Percentiles rank a stretch among this genome's conserved stretches.
Evolutionary conservation across 2,888 invertebrate genomes (phyloP).

Genomic region (Plutella xylostella): DNA sequence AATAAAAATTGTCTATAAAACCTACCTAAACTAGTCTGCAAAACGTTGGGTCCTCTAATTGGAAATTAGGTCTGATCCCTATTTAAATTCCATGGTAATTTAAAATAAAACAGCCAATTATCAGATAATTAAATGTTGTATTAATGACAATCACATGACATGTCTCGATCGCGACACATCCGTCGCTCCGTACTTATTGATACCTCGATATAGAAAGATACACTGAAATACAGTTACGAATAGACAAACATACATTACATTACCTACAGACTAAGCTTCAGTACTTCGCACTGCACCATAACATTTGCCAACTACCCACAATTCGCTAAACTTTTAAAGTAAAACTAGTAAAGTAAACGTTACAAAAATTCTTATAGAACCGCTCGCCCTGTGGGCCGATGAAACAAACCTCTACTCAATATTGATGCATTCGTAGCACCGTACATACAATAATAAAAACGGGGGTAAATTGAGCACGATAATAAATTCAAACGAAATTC

Average conservation of each 20-base stretch:
- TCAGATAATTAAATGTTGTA: conserved; percentile 5
- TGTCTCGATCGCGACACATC: background rate
- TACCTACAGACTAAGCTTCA: background rate
- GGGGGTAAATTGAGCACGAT: conserved; percentile 6
- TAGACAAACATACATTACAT: conserved; percentile 2
- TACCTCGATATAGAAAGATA: background rate
- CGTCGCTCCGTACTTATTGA: background rate
- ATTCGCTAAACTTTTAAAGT: too few relatives aligned
- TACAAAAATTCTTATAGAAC: too few relatives aligned
- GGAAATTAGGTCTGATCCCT: too few relatives aligned
- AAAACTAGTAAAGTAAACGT: too few relatives aligned
- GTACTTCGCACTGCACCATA: background rate
- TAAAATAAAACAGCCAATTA: background rate
- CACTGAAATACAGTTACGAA: conserved; percentile 4
- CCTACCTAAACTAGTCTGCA: too few relatives aligned
- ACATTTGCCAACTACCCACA: background rate
- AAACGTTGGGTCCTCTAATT: background rate
- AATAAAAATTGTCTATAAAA: too few relatives aligned
- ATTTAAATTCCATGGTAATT: too few relatives aligned
- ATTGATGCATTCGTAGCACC: background rate
- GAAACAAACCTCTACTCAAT: background rate
- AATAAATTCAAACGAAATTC: conserved; percentile 4
- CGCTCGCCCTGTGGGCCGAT: background rate
- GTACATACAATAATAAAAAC: background rate
- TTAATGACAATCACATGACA: conserved; percentile 2